Percentiles rank a stretch among this genome's conserved stretches.
These are phyloP conservation scores for Varanus salvator DNA, from an alignment of 2,113 vertebrate genomes.

Conservation along the genomic window DNA sequence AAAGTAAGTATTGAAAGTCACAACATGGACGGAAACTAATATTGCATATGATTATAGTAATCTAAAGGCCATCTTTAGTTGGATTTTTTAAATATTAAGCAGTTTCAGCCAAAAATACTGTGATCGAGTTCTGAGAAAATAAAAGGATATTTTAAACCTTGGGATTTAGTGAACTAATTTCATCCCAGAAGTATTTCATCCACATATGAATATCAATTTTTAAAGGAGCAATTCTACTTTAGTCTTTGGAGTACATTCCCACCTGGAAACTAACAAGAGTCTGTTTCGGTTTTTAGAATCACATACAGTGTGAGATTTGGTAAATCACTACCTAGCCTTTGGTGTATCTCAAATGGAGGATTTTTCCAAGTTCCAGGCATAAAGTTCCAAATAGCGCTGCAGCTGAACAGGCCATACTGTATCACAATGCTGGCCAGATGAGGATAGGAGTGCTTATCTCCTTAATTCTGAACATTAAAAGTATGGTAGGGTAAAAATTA, in stretches of 20 bases:
- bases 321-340: slow-evolving; percentile 13
- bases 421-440: neutral
- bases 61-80: slow-evolving; percentile 19
- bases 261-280: slow-evolving; percentile 39
- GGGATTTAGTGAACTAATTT: slow-evolving; percentile 26
- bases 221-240: neutral
- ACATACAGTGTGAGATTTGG: neutral
- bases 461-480: neutral
- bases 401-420: neutral
- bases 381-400: neutral
- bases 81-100: neutral
- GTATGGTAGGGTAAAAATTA: neutral
- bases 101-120: slow-evolving; percentile 45
- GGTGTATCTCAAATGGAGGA: slow-evolving; percentile 11
- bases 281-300: slow-evolving; percentile 20
- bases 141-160: slow-evolving; percentile 48
- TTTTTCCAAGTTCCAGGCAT: slow-evolving; percentile 11
- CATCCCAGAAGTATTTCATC: slow-evolving; percentile 40
- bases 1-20: neutral
- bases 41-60: neutral
- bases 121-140: slow-evolving; percentile 45
- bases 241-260: neutral
- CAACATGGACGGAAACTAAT: neutral
- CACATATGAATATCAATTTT: neutral
- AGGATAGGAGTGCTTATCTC: neutral